Conservation (phyloP, 1,140 invertebrate species). For the Drosophila albomicans region DNA sequence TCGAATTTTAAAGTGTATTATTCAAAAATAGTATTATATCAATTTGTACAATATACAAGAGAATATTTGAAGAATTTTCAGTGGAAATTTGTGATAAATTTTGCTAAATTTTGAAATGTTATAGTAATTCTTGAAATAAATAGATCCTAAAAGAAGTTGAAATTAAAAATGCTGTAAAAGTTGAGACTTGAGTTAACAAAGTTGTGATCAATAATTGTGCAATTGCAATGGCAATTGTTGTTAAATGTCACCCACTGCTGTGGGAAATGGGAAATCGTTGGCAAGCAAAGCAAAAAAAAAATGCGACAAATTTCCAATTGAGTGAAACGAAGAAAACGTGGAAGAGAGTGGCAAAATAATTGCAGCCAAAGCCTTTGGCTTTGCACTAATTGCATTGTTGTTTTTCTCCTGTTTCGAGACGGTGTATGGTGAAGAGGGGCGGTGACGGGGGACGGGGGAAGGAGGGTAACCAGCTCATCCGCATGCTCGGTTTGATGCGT, state of each 20-base stretch:
- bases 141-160: too few species aligned
- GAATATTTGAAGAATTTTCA: too few species aligned
- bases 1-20: too few species aligned
- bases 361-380: constrained; percentile 6
- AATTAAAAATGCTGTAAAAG: too few species aligned
- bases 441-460: not conserved
- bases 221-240: not conserved
- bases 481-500: constrained; percentile 18
- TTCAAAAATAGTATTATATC: too few species aligned
- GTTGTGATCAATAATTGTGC: not conserved
- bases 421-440: not conserved
- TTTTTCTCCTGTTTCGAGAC: not conserved
- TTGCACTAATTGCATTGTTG: constrained; percentile 12
- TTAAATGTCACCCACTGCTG: not conserved
- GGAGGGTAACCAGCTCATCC: constrained; percentile 13
- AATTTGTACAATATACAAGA: too few species aligned
- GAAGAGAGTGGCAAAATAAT: constrained; percentile 17
- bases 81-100: too few species aligned
- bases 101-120: too few species aligned
- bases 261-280: constrained; percentile 4
- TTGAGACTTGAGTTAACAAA: too few species aligned
- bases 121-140: too few species aligned
- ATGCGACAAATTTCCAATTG: not conserved
- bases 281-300: not conserved
- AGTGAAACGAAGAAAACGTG: not conserved